phyloP scores from a whole-genome alignment of 2,113 vertebrate genomes.

The Barnardius zonarius region DNA sequence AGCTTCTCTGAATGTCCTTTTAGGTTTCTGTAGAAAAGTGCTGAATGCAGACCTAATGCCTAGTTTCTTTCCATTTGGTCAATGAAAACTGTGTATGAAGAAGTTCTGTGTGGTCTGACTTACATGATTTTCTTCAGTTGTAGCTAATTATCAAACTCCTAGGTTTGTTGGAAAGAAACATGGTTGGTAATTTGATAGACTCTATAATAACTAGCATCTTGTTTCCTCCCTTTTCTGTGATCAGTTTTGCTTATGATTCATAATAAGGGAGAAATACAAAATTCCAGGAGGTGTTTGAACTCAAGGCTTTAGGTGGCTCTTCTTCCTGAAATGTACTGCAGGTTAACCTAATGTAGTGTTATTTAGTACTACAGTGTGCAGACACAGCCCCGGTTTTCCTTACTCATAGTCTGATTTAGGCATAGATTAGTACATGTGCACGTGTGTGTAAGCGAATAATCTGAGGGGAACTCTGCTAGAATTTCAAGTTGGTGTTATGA shows the following conservation, averaged over 20 bases:
- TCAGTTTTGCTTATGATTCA: not conserved
- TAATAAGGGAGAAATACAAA: not conserved
- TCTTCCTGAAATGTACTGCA: not conserved
- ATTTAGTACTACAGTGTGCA: not conserved
- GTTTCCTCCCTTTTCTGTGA: not conserved
- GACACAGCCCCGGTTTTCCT: not conserved
- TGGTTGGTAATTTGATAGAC: not conserved
- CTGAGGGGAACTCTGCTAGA: not conserved
- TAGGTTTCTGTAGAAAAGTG: not conserved
- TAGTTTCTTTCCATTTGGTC: not conserved
- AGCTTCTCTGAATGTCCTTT: not conserved
- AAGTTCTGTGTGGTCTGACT: not conserved
- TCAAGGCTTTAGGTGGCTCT: not conserved
- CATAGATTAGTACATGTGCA: not conserved
- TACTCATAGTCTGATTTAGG: not conserved
- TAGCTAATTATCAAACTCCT: not conserved
- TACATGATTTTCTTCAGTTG: not conserved
- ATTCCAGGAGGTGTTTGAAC: not conserved
- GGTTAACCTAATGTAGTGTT: not conserved
- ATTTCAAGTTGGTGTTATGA: not conserved
- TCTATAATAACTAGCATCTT: not conserved
- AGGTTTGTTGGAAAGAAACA: not conserved
- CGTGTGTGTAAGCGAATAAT: not conserved
- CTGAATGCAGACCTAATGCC: not conserved
- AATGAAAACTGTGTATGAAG: not conserved